A percentile compares a stretch with the other conserved stretches of the same genome.
Conservation (phyloP, 1,140 invertebrate genomes). For the Linepithema humile region DNA sequence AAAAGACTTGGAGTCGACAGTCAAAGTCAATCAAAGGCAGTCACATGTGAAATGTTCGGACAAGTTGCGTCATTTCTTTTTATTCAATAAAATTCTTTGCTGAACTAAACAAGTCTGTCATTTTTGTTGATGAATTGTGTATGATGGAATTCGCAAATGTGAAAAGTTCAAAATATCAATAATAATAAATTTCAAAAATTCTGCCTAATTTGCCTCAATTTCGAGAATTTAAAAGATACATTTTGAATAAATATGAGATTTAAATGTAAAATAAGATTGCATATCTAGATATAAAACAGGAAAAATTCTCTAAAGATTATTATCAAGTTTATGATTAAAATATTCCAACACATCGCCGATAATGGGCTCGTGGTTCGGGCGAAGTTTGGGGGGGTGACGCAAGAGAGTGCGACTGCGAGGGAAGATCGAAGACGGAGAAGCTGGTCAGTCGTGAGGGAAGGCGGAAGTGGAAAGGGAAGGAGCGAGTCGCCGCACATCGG, state of each 20-base stretch:
- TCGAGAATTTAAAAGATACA: no score
- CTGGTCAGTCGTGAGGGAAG: not conserved
- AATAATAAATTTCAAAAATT: no score
- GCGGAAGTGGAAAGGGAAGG: not conserved
- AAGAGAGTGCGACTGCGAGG: conserved; percentile 8
- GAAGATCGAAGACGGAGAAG: not conserved
- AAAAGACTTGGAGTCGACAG: not conserved
- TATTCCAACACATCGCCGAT: not conserved
- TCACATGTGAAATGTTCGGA: not conserved
- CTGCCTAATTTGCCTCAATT: no score
- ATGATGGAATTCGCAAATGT: not conserved
- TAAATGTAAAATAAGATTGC: not conserved
- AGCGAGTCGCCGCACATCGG: conserved; percentile 12
- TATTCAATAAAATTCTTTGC: not conserved
- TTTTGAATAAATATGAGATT: no score
- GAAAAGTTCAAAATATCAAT: not conserved
- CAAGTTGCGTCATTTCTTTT: not conserved
- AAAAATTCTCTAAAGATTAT: not conserved
- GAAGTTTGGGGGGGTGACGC: conserved; percentile 26
- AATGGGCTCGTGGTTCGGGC: conserved; percentile 1
- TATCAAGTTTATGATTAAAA: conserved; percentile 12
- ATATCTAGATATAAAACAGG: not conserved
- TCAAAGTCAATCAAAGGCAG: not conserved
- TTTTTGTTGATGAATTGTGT: not conserved
- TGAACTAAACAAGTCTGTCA: not conserved